Conservation (phyloP, 2,113 vertebrate genomes). For the Agelaius phoeniceus region DNA sequence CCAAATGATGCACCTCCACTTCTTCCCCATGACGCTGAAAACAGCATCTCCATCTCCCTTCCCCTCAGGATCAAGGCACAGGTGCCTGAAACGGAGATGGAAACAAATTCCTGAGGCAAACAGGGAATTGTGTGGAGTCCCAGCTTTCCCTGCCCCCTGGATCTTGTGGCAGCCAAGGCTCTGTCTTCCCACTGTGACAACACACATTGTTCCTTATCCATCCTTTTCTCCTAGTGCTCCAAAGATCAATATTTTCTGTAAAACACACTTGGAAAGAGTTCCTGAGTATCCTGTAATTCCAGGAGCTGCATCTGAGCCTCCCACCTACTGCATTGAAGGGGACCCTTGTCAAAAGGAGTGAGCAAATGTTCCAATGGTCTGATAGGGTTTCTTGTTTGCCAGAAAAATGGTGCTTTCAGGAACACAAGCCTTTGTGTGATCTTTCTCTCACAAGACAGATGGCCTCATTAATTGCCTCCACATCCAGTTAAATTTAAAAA, state of each 20-base stretch:
- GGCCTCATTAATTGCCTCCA: conserved; percentile 83
- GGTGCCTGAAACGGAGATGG: not conserved
- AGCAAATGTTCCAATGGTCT: not conserved
- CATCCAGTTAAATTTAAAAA: conserved; percentile 78
- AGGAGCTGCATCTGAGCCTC: conserved; percentile 40
- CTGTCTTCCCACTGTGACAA: not conserved
- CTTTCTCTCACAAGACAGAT: conserved; percentile 79
- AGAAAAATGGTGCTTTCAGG: conserved; percentile 58
- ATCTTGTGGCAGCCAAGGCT: not conserved
- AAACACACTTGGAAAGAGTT: conserved; percentile 31
- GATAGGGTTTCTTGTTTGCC: conserved; percentile 63
- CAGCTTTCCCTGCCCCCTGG: not conserved
- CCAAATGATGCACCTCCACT: not conserved
- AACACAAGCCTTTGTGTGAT: conserved; percentile 64
- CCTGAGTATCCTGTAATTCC: conserved; percentile 20
- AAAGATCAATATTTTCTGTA: conserved; percentile 41
- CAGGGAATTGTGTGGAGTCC: not conserved
- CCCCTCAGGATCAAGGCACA: not conserved
- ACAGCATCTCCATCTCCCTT: not conserved
- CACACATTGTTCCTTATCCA: not conserved
- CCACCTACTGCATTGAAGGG: conserved; percentile 39
- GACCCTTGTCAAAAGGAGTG: conserved; percentile 30
- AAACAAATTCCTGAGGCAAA: not conserved
- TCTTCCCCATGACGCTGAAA: not conserved
- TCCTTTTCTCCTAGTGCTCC: not conserved